Evolutionary conservation across 1,140 invertebrate species (phyloP).

Genomic region (Adoxophyes honmai): DNA sequence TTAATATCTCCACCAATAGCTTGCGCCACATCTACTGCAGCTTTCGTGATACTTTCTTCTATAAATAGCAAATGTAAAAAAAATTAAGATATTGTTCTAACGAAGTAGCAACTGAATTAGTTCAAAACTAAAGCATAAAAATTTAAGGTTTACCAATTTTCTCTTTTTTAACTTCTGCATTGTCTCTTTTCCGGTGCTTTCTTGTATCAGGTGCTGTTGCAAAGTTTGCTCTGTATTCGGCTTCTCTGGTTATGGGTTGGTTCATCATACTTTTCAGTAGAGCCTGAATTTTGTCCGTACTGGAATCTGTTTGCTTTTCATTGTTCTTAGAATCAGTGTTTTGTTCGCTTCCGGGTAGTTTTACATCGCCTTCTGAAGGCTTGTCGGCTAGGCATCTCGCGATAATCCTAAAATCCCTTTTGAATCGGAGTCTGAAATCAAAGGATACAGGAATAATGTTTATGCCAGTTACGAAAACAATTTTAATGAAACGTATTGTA

Average conservation of each 20-base stretch:
- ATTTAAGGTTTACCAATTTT: conserved; percentile 48
- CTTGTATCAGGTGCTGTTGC: conserved; percentile 51
- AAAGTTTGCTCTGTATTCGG: conserved; percentile 56
- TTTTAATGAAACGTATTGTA: not conserved
- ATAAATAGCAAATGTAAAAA: conserved; percentile 21
- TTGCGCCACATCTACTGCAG: conserved; percentile 83
- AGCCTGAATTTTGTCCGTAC: conserved; percentile 65
- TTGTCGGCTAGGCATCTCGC: conserved; percentile 57
- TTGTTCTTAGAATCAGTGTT: conserved; percentile 28
- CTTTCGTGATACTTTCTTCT: conserved; percentile 74
- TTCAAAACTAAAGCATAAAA: not conserved
- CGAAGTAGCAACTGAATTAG: too few relatives aligned
- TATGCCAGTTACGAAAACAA: not conserved
- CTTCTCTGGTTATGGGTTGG: conserved; percentile 54
- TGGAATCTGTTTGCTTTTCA: conserved; percentile 35
- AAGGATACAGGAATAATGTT: not conserved
- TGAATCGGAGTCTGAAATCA: conserved; percentile 52
- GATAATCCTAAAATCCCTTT: conserved; percentile 45
- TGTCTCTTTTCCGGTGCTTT: conserved; percentile 39
- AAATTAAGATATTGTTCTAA: conserved; percentile 9
- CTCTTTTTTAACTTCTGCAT: conserved; percentile 51
- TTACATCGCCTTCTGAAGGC: conserved; percentile 47
- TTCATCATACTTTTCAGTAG: conserved; percentile 68
- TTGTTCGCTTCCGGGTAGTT: conserved; percentile 28
- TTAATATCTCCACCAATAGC: conserved; percentile 81